Evolutionary conservation across 2,797 vertebrate genomes (phyloP).

Genomic region (Tapera naevia): DNA sequence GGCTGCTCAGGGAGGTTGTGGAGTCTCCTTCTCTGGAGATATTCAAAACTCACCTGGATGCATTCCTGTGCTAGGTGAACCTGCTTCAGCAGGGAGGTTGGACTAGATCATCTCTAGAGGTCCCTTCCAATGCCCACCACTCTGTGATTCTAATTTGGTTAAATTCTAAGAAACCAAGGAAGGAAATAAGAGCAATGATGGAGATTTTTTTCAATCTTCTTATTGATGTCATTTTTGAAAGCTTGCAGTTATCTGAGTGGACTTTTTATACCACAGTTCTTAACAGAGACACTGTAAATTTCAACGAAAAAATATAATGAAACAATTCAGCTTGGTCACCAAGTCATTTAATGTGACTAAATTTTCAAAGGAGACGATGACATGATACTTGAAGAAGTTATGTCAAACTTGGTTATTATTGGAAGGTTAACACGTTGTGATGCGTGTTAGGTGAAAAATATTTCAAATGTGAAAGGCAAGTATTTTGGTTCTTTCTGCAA

Average conservation of each 20-base stretch:
- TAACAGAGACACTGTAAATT: neutral
- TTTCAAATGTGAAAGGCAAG: neutral
- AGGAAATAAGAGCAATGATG: neutral
- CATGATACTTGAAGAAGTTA: neutral
- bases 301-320: neutral
- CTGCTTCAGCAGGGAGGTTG: no score
- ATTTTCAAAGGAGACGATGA: neutral
- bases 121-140: no score
- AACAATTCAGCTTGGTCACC: neutral
- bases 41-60: no score
- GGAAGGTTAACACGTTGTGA: neutral
- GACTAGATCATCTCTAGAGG: no score
- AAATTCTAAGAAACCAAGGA: neutral
- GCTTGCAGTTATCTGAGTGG: neutral
- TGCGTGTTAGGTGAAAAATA: neutral
- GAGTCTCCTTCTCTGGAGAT: no score
- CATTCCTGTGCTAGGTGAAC: no score
- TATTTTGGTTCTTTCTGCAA: neutral
- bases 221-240: neutral
- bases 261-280: neutral
- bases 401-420: neutral
- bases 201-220: neutral
- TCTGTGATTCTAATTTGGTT: neutral
- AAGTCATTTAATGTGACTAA: neutral
- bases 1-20: no score